Evolutionary conservation across 2,113 vertebrate species (phyloP), one percentile per base, ranked within the genome.

Genomic region (Diglossa brunneiventris): DNA sequence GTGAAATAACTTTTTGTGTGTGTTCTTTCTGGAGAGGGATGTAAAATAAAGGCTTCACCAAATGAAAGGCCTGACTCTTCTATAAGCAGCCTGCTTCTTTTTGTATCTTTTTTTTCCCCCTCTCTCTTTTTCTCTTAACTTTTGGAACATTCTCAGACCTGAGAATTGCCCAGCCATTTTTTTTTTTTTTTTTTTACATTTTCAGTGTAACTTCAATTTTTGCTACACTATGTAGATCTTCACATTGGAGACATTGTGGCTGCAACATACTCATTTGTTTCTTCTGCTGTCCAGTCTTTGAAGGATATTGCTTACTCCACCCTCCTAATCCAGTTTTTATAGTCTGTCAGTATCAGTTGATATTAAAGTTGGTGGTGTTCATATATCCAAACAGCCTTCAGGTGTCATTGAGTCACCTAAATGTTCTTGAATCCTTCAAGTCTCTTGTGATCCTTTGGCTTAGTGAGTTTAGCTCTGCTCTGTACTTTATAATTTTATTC

Each of bases 401-500:
- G 94, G 92, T 97, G 89, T 90, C 95, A 83, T 82, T 61, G 92
- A 95, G 95, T 95, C 95, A 96, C 95, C 95, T 96, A 83, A 94
- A 95, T 18, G 28, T 88, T 89, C 94, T 91, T 90, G 96, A 95
- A 84, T 91, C 87, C 94, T 95, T 89, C 79, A 78, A 85, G 67
- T 76, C 72, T 91, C 88, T 94, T 77, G 85, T 85, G 90, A 83
- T 90, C 83, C 95, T 95, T 91, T 41, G 59, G 78, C 93, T 95
- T 97, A 94, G 94, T 94, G 90, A 61, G 58, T 94, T 95, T 96
- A 97, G 89, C 87, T 97, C 91, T 91, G 95, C 97, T 96, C 96
- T 97, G 96, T 96, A 95, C 97, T 97, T 97, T 85, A 94, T 97
- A 96, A 97, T 97, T 98, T 97, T 96, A 81, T 97, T 96, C 97